Evolutionary conservation across 2,888 invertebrate species (phyloP), one percentile per base, ranked within the genome.

Genomic region (Piscicola geometra): DNA sequence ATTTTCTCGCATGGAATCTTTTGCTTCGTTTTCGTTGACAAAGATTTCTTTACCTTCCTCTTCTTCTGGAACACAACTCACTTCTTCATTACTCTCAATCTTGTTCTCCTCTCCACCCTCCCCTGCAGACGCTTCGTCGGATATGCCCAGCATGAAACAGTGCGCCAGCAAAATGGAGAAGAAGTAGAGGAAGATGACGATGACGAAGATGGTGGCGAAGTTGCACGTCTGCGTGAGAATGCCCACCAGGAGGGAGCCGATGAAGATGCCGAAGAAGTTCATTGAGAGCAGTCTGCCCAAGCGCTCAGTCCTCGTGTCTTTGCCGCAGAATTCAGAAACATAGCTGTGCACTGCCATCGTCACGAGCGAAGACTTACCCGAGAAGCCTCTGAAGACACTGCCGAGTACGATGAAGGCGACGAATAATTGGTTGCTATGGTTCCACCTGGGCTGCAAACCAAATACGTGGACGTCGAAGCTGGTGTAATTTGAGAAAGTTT

Each of bases 341-440:
- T 85, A 84, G 73, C 84, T 84, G 80, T 85, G 83, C 0, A 84
- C 83, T 0, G 85, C 84, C 85, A 85, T 85, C 30, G 84, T 84
- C 28, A 85, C 83, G 3, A 85, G 81, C 0, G 85, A 82, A n/a
- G 83, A 83, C 77, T 85, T 85, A 0, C 85, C 85, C 76, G 84
- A 83, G 12, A 82, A 76, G 2, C 85, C 85, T 76, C 84, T 82
- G 21, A 83, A 68, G 2, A 81, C 73, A 0, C 84, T 82, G 0
- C 85, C 85, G 2, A 81, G 73, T 36, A 85, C 78, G 28, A 85
- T 80, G 28, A 83, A 78, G 1, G 79, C 78, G 2, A 84, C 5
- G 80, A 80, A 71, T 77, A 77, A 28, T 3, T 9, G 15, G 67
- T 67, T 67, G 67, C 5, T 28, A 67, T n/a, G 12, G 67, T 30